Conservation (phyloP, 2,113 vertebrate genomes). For the Triplophysa siluroides region DNA sequence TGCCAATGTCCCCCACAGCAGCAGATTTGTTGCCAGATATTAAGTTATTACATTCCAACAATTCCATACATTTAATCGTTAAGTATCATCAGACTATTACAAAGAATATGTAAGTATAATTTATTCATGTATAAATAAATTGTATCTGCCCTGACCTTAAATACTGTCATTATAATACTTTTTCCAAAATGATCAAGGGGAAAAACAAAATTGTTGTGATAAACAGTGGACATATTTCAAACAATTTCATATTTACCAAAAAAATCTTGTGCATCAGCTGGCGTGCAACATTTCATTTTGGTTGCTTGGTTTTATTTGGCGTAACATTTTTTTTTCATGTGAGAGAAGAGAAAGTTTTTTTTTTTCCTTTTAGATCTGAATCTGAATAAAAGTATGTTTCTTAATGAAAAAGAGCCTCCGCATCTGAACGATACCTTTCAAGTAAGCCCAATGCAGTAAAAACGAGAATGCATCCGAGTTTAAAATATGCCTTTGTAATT, state of each 20-base stretch:
- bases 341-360: neutral
- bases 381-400: conserved; percentile 19
- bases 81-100: conserved; percentile 9
- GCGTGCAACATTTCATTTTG: neutral
- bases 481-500: conserved; percentile 68
- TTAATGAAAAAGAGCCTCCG: conserved; percentile 31
- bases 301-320: conserved; percentile 27
- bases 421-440: conserved; percentile 57
- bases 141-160: neutral
- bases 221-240: conserved; percentile 5
- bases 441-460: conserved; percentile 70
- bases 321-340: neutral
- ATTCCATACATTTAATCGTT: neutral
- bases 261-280: neutral
- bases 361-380: conserved; percentile 5
- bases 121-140: conserved; percentile 11
- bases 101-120: neutral
- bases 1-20: neutral
- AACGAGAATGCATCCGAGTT: conserved; percentile 71
- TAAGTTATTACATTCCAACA: conserved; percentile 9
- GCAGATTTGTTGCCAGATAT: neutral
- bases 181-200: neutral
- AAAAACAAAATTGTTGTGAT: neutral
- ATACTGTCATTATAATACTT: neutral
- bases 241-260: neutral